phyloP scores from a whole-genome alignment of 2,888 invertebrate species.

The Portevinia maculata region DNA sequence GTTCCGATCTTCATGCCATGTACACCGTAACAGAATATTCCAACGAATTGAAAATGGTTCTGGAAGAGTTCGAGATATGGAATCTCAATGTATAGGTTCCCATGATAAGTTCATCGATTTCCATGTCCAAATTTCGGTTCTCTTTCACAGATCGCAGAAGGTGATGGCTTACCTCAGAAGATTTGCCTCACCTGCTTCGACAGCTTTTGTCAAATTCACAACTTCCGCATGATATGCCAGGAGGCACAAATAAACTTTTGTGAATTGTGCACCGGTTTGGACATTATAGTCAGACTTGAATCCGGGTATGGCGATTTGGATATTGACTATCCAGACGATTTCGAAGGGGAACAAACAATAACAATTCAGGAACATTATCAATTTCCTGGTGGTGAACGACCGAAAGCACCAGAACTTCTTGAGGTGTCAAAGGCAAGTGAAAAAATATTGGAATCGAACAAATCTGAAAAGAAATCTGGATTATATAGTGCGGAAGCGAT shows the following conservation, averaged over 20 bases:
- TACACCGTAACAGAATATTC: conserved; percentile 47
- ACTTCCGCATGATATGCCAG: conserved; percentile 59
- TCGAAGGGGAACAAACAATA: conserved; percentile 49
- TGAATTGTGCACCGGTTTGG: conserved; percentile 54
- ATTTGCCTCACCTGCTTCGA: conserved; percentile 65
- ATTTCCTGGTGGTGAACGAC: conserved; percentile 31
- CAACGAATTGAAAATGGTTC: conserved; percentile 51
- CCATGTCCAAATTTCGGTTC: neutral
- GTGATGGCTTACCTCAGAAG: conserved; percentile 61
- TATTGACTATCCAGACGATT: conserved; percentile 50
- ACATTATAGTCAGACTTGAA: conserved; percentile 61
- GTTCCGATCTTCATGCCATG: conserved; percentile 49
- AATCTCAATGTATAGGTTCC: conserved; percentile 46
- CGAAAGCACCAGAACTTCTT: neutral
- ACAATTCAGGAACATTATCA: conserved; percentile 60
- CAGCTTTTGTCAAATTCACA: conserved; percentile 67
- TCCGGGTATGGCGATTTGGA: conserved; percentile 28
- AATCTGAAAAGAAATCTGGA: neutral
- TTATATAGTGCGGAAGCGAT: conserved; percentile 3
- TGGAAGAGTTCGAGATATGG: conserved; percentile 62
- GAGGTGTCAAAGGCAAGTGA: neutral
- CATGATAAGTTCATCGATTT: too few species aligned
- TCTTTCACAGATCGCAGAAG: conserved; percentile 45
- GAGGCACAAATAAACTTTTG: conserved; percentile 56
- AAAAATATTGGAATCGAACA: neutral